These are phyloP conservation scores for Pipistrellus nathusii DNA, from an alignment of 2,797 vertebrate species.

Conservation along the genomic window DNA sequence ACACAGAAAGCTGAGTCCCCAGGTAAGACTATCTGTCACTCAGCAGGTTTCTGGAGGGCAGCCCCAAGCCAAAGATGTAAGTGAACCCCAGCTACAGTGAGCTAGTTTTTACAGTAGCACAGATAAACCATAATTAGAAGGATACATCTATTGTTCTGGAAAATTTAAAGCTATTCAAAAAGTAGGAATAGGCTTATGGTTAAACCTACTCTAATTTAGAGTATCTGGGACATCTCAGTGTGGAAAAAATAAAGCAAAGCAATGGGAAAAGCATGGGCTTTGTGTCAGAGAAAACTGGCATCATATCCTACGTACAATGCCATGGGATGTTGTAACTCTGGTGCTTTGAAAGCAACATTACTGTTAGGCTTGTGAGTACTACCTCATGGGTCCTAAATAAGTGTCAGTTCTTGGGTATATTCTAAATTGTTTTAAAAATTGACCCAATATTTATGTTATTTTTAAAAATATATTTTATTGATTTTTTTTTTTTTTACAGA, in stretches of 20 bases:
- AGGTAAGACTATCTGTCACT: not conserved
- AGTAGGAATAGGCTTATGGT: not conserved
- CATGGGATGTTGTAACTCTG: not conserved
- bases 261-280: not conserved
- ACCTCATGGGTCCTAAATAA: not conserved
- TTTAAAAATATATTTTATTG: not conserved
- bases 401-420: not conserved
- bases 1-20: not conserved
- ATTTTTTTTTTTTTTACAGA: too few species aligned
- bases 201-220: not conserved
- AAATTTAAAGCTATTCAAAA: not conserved
- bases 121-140: not conserved
- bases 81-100: not conserved
- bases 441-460: not conserved
- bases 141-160: not conserved
- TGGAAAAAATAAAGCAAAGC: not conserved
- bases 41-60: not conserved
- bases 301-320: not conserved
- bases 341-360: not conserved
- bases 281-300: not conserved
- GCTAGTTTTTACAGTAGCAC: not conserved
- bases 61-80: not conserved
- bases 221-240: not conserved
- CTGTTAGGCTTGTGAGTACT: not conserved
- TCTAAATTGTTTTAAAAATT: not conserved